phyloP scores from a whole-genome alignment of 2,888 invertebrate genomes.

The Pyrrhia umbra region DNA sequence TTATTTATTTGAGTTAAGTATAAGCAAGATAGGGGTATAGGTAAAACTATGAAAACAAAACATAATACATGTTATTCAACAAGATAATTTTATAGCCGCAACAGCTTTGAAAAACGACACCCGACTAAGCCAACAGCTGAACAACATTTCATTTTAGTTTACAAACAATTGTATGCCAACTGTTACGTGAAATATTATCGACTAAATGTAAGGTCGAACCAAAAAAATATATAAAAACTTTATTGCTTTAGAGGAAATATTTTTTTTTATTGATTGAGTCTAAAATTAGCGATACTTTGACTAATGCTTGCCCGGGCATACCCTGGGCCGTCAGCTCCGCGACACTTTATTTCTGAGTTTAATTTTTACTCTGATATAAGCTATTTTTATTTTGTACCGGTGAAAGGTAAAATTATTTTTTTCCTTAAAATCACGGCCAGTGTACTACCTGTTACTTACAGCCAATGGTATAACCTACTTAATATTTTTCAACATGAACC shows the following conservation, averaged over 20 bases:
- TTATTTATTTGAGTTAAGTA: too few species aligned
- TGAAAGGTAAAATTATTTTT: too few species aligned
- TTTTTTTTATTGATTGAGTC: not conserved
- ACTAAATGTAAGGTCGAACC: slow-evolving; percentile 11
- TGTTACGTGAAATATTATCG: slow-evolving; percentile 41
- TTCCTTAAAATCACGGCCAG: too few species aligned
- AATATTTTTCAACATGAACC: not conserved
- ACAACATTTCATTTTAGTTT: slow-evolving; percentile 53
- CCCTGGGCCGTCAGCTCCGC: not conserved
- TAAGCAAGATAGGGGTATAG: too few species aligned
- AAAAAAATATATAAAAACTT: not conserved
- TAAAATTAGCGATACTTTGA: too few species aligned
- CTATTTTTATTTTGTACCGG: not conserved
- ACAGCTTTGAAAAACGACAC: slow-evolving; percentile 41
- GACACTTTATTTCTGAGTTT: too few species aligned
- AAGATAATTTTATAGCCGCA: slow-evolving; percentile 27
- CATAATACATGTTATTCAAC: slow-evolving; percentile 16
- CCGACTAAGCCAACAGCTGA: slow-evolving; percentile 28
- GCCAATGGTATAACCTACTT: not conserved
- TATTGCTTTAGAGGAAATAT: too few species aligned
- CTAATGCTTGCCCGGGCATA: not conserved
- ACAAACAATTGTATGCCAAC: slow-evolving; percentile 44
- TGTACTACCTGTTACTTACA: too few species aligned
- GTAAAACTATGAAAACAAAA: slow-evolving; percentile 18
- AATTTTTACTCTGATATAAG: too few species aligned